Base-by-base conservation (phyloP, 2,888 invertebrate species). In the Meganola albula region DNA sequence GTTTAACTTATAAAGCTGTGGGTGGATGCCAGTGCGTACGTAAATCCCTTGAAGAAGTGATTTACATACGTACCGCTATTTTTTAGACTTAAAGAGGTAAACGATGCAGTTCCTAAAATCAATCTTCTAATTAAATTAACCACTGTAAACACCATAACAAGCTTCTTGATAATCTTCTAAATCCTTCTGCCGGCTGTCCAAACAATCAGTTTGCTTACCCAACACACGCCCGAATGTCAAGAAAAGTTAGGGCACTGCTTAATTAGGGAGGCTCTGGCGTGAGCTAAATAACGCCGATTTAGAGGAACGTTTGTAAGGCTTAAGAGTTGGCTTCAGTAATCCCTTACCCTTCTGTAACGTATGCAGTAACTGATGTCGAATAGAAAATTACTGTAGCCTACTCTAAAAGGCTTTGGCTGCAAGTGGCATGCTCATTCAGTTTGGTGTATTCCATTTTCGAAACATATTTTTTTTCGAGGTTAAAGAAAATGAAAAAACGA, bases 221-320 rank as follows among this genome's bases (percentile, higher is more conserved):
- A 49, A 47, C 60, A 53, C 52, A 67, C 67, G 69, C 67, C 43
- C 50, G 55, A 57, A 63, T 59, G 77, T 73, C 75, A 74, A 65
- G 75, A 72, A 74, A 77, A 77, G 74, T 76, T 74, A 73, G 71
- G 68, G 67, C 55, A 58, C 48, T 60, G 66, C 69, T 69, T 75
- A 78, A 76, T 76, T 77, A 77, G 74, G 69, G 64, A 61, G 50
- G 59, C 63, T 58, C 61, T 47, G 58, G 48, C 50, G 57, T 58
- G 38, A 53, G 66, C 68, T 77, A 74, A 79, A 76, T 78, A 74
- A 71, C 69, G 58, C 63, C 67, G 74, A 78, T 76, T 76, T 69
- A 51, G 63, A 66, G 61, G 60, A 59, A 59, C 73, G 73, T 75
- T 72, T 74, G 69, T 68, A 65, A 73, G 63, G 77, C 72, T 74